Conservation (phyloP, 2,113 vertebrate genomes). For the Mungos mungo region DNA sequence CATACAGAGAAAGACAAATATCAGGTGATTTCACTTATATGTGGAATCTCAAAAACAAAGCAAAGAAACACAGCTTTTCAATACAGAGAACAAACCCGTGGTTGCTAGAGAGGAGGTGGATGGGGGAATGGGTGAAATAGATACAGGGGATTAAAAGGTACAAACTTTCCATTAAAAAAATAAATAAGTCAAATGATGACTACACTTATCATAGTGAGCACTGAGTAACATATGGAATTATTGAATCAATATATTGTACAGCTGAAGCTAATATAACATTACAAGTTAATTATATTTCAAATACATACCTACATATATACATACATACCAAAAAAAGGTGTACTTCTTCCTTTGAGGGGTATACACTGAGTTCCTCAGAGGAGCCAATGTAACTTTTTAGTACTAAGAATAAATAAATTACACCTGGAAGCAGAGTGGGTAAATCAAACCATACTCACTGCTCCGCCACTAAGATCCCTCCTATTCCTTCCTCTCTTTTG, state of each 20-base stretch:
- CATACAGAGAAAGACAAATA: not conserved
- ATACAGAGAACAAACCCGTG: not conserved
- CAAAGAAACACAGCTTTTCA: not conserved
- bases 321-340: not conserved
- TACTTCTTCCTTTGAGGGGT: not conserved
- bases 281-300: not conserved
- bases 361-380: not conserved
- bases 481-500: not conserved
- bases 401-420: not conserved
- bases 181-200: not conserved
- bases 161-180: not conserved
- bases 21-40: not conserved
- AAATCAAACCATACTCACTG: not conserved
- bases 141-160: not conserved
- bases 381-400: not conserved
- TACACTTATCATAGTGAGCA: not conserved
- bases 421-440: rapidly evolving
- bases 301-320: not conserved
- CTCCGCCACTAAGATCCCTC: not conserved
- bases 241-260: not conserved
- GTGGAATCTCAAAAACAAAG: not conserved
- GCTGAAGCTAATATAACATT: not conserved
- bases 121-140: not conserved
- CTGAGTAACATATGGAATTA: not conserved
- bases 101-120: not conserved